These are phyloP conservation scores for Calidris pygmaea DNA, from an alignment of 2,113 vertebrate genomes.

Conservation along the genomic window DNA sequence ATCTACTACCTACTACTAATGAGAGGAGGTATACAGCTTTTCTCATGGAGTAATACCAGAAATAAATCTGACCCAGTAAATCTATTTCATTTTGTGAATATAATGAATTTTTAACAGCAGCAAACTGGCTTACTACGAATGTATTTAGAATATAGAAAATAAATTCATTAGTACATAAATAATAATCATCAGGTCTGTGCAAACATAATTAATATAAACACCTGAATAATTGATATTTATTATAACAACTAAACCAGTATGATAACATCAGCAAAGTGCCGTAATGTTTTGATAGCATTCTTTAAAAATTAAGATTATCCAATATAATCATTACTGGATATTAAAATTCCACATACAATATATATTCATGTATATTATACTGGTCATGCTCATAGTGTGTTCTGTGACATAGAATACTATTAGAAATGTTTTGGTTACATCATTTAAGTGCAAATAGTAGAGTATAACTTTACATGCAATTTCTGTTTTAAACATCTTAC, in stretches of 20 bases:
- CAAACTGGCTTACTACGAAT: neutral
- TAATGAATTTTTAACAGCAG: neutral
- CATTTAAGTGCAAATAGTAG: slow-evolving; percentile 44
- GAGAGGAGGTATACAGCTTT: neutral
- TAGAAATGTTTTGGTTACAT: slow-evolving; percentile 57
- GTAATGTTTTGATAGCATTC: slow-evolving; percentile 34
- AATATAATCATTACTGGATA: slow-evolving; percentile 14
- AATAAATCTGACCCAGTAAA: neutral
- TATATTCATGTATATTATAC: slow-evolving; percentile 8
- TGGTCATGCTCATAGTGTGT: slow-evolving; percentile 50
- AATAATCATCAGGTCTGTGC: slow-evolving; percentile 20
- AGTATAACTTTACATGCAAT: slow-evolving; percentile 58
- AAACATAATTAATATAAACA: slow-evolving; percentile 42
- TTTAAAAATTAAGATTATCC: slow-evolving; percentile 38
- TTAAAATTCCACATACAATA: slow-evolving; percentile 36
- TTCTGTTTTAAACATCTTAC: neutral
- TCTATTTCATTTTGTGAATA: neutral
- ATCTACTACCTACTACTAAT: neutral
- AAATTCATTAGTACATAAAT: slow-evolving; percentile 18
- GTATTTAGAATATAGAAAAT: slow-evolving; percentile 13
- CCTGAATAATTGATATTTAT: slow-evolving; percentile 11
- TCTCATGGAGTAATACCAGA: neutral
- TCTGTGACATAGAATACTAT: slow-evolving; percentile 34
- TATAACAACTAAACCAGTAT: neutral
- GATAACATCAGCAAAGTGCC: slow-evolving; percentile 17